Conservation (phyloP, 2,888 invertebrate genomes). For the Chrysolina americana region DNA sequence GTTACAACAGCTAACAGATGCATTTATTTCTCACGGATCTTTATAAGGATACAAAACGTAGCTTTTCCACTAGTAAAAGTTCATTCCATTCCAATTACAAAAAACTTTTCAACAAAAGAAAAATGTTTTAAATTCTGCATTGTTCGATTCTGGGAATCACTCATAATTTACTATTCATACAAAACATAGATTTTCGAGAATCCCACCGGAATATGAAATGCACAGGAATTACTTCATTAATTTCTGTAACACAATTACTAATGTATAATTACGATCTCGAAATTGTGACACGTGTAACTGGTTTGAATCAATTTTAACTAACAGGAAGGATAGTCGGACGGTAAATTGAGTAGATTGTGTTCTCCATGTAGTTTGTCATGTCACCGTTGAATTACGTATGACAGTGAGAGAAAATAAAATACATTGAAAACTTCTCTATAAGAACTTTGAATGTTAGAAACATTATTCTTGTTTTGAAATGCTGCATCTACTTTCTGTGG, state of each 20-base stretch:
- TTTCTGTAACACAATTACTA: constrained; percentile 37
- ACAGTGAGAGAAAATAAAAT: background rate
- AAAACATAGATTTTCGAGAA: constrained; percentile 20
- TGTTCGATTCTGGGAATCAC: no score
- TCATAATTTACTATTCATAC: no score
- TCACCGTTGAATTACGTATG: background rate
- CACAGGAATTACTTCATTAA: constrained; percentile 32
- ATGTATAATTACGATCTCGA: constrained; percentile 33
- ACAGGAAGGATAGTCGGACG: background rate
- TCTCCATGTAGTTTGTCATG: background rate
- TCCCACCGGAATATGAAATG: constrained; percentile 35
- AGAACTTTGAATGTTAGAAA: background rate
- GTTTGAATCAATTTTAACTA: constrained; percentile 25
- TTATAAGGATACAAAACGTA: no score
- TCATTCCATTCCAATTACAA: no score
- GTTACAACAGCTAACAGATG: no score
- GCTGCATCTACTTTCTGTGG: no score
- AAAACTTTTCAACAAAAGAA: no score
- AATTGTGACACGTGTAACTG: constrained; percentile 39
- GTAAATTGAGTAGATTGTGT: background rate
- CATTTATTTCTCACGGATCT: no score
- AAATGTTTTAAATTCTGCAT: no score
- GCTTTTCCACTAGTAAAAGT: no score
- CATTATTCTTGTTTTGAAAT: no score
- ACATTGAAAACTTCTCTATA: background rate